A percentile compares a stretch with the other conserved stretches of the same genome.
Conservation (phyloP, 1,140 invertebrate genomes). For the Leucophenga varia region DNA sequence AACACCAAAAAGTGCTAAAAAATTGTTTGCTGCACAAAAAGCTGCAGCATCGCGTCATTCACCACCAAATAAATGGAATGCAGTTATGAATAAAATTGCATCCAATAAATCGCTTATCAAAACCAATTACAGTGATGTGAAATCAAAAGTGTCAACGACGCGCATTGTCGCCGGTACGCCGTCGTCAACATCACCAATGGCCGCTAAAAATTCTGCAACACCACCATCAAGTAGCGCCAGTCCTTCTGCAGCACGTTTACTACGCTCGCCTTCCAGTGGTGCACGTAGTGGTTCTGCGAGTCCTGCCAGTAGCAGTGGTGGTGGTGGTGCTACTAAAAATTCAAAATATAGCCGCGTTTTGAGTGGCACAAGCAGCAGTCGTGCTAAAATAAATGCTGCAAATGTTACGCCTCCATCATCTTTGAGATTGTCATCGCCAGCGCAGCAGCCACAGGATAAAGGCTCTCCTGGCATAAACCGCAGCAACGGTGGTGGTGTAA, state of each 20-base stretch:
- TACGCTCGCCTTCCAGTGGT: neutral
- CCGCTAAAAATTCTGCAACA: neutral
- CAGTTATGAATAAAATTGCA: slow-evolving; percentile 78
- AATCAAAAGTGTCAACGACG: slow-evolving; percentile 69
- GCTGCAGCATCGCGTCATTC: slow-evolving; percentile 25
- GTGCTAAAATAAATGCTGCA: slow-evolving; percentile 1
- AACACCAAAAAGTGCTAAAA: neutral
- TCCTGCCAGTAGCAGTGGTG: slow-evolving; percentile 8
- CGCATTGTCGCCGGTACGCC: slow-evolving; percentile 19
- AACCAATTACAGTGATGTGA: slow-evolving; percentile 76
- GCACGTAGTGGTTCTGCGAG: neutral
- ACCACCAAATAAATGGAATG: slow-evolving; percentile 67
- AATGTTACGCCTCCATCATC: slow-evolving; percentile 11
- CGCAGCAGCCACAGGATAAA: slow-evolving; percentile 50
- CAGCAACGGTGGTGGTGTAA: slow-evolving; percentile 15
- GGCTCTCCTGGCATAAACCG: slow-evolving; percentile 38
- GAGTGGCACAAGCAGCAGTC: slow-evolving; percentile 7
- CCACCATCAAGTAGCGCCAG: neutral
- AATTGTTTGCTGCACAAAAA: slow-evolving; percentile 19
- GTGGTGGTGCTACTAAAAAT: slow-evolving; percentile 27
- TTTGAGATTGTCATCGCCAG: slow-evolving; percentile 23
- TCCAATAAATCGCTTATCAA: slow-evolving; percentile 71
- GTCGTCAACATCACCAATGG: neutral
- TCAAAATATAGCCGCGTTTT: slow-evolving; percentile 23
- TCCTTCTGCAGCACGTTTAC: neutral